phyloP scores from a whole-genome alignment of 2,888 invertebrate species.

The Mesodorylaimus sp. region DNA sequence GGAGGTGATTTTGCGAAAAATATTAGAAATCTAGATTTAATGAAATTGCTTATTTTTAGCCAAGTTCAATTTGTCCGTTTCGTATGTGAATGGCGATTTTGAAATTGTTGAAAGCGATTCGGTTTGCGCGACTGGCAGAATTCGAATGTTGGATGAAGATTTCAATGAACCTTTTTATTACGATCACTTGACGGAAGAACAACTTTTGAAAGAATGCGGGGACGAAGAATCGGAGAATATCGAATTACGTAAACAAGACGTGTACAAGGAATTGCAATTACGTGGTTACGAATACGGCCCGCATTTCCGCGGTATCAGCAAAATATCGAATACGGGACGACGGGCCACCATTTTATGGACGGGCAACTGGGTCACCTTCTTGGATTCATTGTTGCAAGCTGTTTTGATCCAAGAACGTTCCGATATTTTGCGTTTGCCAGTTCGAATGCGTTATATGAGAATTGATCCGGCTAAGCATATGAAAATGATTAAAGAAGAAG shows the following conservation, averaged over 20 bases:
- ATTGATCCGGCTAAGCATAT: slow-evolving; percentile 34
- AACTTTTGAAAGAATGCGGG: neutral
- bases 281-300: slow-evolving; percentile 28
- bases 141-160: slow-evolving; percentile 23
- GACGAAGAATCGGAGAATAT: slow-evolving; percentile 15
- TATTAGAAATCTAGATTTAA: no score
- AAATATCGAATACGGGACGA: slow-evolving; percentile 25
- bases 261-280: slow-evolving; percentile 29
- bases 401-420: slow-evolving; percentile 29
- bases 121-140: slow-evolving; percentile 25
- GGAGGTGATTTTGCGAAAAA: no score
- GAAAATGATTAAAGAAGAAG: slow-evolving; percentile 14
- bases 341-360: slow-evolving; percentile 48
- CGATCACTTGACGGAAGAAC: slow-evolving; percentile 19
- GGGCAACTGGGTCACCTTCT: slow-evolving; percentile 73
- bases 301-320: slow-evolving; percentile 26
- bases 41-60: slow-evolving; percentile 20
- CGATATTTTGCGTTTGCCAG: slow-evolving; percentile 35
- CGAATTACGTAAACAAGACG: slow-evolving; percentile 25
- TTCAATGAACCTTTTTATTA: slow-evolving; percentile 20
- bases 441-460: slow-evolving; percentile 34
- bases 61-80: slow-evolving; percentile 25
- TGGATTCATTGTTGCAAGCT: slow-evolving; percentile 83
- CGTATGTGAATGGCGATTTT: slow-evolving; percentile 26
- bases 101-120: slow-evolving; percentile 26